phyloP scores from a whole-genome alignment of 2,888 invertebrate species.

The Spodoptera exigua region DNA sequence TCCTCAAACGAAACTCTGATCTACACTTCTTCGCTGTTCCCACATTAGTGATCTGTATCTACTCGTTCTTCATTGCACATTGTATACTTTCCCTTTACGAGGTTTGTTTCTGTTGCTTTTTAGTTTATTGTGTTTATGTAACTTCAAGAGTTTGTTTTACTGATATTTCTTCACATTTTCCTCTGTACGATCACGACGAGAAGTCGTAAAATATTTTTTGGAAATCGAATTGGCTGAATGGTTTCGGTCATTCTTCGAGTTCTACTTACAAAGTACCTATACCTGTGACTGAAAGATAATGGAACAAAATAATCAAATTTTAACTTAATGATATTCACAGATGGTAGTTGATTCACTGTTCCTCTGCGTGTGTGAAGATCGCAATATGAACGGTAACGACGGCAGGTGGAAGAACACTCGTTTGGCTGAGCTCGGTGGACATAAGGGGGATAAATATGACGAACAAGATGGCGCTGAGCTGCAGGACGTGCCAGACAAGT shows the following conservation, averaged over 20 bases:
- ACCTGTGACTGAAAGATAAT: too few species aligned
- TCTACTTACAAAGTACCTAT: too few species aligned
- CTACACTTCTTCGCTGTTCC: constrained; percentile 96
- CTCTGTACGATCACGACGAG: too few species aligned
- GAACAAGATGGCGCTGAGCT: constrained; percentile 72
- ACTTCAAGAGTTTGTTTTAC: too few species aligned
- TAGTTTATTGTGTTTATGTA: not conserved
- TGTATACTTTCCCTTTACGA: constrained; percentile 98
- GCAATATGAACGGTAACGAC: constrained; percentile 93
- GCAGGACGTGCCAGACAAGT: constrained; percentile 79
- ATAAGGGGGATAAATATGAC: constrained; percentile 58
- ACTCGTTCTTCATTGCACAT: constrained; percentile 97
- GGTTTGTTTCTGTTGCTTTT: constrained; percentile 87
- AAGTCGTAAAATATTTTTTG: too few species aligned
- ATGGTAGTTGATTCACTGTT: constrained; percentile 98
- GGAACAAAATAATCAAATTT: constrained; percentile 1
- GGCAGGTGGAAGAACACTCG: constrained; percentile 90
- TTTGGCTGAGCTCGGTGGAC: constrained; percentile 89
- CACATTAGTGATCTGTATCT: constrained; percentile 94
- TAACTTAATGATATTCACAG: constrained; percentile 84
- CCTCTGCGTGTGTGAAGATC: constrained; percentile 97
- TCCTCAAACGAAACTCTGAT: constrained; percentile 92
- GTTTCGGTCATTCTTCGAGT: too few species aligned
- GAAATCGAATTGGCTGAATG: too few species aligned
- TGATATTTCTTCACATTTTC: too few species aligned